Percentiles rank a stretch among this genome's conserved stretches.
Evolutionary conservation across 2,797 vertebrate species (phyloP).

Genomic region (Spizella passerina): DNA sequence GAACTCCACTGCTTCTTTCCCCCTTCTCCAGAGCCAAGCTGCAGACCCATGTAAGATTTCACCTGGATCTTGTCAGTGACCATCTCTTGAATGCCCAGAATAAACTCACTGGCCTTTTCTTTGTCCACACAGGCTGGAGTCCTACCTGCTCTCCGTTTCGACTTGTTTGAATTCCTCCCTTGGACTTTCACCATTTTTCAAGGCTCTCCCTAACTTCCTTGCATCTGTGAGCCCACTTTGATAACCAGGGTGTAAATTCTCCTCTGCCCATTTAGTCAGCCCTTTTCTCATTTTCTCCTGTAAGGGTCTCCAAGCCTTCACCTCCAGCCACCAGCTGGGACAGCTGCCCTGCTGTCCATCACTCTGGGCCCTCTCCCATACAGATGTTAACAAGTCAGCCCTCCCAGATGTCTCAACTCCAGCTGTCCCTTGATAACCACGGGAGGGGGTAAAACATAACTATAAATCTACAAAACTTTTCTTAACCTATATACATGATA

Average conservation of each 20-base stretch:
- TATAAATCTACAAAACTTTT: no score
- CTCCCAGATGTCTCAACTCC: no score
- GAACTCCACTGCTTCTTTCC: background rate
- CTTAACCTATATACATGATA: no score
- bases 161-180: background rate
- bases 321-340: background rate
- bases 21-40: background rate
- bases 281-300: background rate
- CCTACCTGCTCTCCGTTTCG: background rate
- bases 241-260: background rate
- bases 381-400: background rate
- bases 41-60: background rate
- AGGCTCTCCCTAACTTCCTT: background rate
- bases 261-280: background rate
- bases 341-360: background rate
- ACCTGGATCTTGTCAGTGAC: background rate
- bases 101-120: background rate
- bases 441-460: no score
- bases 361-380: fast-evolving
- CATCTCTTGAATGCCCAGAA: background rate
- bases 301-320: background rate
- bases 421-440: no score
- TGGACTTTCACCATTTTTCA: background rate
- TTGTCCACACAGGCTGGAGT: background rate
- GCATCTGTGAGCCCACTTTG: background rate